A percentile compares a stretch with the other conserved stretches of the same genome.
Evolutionary conservation across 2,797 vertebrate species (phyloP).

Genomic region (Pangasius krempfi): DNA sequence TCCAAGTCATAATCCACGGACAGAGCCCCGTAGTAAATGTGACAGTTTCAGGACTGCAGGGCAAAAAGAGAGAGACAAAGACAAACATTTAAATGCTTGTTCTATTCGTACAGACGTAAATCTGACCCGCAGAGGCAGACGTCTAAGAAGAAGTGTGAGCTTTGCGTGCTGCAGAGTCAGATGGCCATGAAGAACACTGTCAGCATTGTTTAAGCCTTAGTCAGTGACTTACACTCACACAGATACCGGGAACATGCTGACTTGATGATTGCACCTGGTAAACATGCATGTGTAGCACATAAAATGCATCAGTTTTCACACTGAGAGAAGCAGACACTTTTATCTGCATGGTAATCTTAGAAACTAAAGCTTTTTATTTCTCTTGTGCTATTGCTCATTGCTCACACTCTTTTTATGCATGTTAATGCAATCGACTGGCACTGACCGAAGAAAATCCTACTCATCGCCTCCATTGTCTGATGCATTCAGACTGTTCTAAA

Average conservation of each 20-base stretch:
- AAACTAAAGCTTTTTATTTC: background rate
- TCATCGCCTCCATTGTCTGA: background rate
- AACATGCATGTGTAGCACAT: background rate
- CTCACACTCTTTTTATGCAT: background rate
- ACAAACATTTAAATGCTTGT: background rate
- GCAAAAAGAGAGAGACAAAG: background rate
- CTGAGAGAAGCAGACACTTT: background rate
- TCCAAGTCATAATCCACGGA: background rate
- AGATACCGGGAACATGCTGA: slow-evolving; percentile 25
- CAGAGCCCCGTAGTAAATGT: background rate
- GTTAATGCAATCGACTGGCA: background rate
- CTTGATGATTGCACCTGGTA: background rate
- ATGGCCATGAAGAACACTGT: background rate
- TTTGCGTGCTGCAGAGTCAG: slow-evolving; percentile 1
- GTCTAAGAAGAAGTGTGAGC: background rate
- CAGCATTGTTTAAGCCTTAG: slow-evolving; percentile 36
- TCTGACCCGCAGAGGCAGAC: background rate
- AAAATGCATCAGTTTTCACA: slow-evolving; percentile 1
- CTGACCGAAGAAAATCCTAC: background rate
- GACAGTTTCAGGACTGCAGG: too few relatives aligned
- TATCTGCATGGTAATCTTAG: background rate
- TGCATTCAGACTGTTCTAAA: background rate
- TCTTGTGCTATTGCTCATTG: background rate
- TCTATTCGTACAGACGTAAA: background rate
- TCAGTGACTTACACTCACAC: background rate